These are phyloP conservation scores for Calephelis perditalis DNA, from an alignment of 2,888 invertebrate species.

Conservation along the genomic window DNA sequence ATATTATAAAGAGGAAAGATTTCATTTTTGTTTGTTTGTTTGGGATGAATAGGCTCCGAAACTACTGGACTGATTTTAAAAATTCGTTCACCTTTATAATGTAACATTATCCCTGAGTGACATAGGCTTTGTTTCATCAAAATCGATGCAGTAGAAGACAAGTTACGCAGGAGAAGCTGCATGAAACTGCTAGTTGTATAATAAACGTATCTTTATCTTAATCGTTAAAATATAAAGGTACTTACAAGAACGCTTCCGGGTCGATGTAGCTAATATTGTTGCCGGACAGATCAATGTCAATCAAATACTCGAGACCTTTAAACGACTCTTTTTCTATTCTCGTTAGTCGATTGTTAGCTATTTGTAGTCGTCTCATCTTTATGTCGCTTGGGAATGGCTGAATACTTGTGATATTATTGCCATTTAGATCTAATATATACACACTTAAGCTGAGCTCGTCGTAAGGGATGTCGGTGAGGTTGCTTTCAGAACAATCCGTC, in stretches of 20 bases:
- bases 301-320: constrained; percentile 80
- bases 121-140: too few relatives aligned
- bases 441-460: constrained; percentile 83
- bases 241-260: constrained; percentile 82
- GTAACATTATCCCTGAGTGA: too few relatives aligned
- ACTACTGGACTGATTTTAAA: too few relatives aligned
- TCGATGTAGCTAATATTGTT: constrained; percentile 82
- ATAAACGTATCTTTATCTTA: too few relatives aligned
- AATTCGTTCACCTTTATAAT: too few relatives aligned
- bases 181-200: too few relatives aligned
- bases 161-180: too few relatives aligned
- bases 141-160: too few relatives aligned
- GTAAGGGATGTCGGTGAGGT: constrained; percentile 82
- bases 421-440: constrained; percentile 84
- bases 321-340: constrained; percentile 80
- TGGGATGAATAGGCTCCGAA: too few relatives aligned
- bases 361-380: constrained; percentile 82
- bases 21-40: too few relatives aligned
- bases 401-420: constrained; percentile 80
- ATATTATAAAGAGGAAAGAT: too few relatives aligned
- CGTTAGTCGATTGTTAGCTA: constrained; percentile 82
- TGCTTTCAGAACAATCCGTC: constrained; percentile 86
- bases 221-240: constrained; percentile 26
- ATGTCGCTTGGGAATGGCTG: constrained; percentile 82
- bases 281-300: constrained; percentile 83